Conservation (phyloP, 2,888 invertebrate genomes). For the Anarsia innoxiella region DNA sequence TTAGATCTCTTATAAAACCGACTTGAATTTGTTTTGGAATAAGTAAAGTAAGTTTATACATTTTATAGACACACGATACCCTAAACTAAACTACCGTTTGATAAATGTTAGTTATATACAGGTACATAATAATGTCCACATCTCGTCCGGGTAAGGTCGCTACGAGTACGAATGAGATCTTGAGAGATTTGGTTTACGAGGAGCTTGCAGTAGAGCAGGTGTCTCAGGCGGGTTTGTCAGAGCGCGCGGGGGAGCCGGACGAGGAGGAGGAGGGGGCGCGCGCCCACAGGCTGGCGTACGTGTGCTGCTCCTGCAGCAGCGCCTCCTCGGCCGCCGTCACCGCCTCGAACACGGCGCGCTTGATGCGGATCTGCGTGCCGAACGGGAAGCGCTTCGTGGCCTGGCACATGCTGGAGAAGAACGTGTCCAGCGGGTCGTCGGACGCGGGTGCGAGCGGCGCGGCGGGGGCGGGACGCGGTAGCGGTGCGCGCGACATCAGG, state of each 20-base stretch:
- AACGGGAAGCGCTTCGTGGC: constrained; percentile 59
- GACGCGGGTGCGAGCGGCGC: constrained; percentile 14
- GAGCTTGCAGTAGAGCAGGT: too few relatives aligned
- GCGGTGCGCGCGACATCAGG: constrained; percentile 28
- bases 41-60: too few relatives aligned
- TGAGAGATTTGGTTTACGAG: too few relatives aligned
- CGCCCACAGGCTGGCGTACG: constrained; percentile 59
- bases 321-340: constrained; percentile 61
- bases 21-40: too few relatives aligned
- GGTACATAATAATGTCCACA: too few relatives aligned
- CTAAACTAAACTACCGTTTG: too few relatives aligned
- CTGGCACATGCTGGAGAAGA: constrained; percentile 69
- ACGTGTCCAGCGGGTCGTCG: constrained; percentile 58
- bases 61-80: too few relatives aligned
- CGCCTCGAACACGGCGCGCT: constrained; percentile 52
- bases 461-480: constrained; percentile 15
- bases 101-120: too few relatives aligned
- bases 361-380: constrained; percentile 58
- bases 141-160: too few relatives aligned
- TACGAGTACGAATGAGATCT: too few relatives aligned
- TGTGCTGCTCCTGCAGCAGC: constrained; percentile 57
- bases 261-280: constrained; percentile 37
- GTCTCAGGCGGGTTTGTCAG: constrained; percentile 22
- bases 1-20: too few relatives aligned
- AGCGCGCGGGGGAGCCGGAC: constrained; percentile 26